These are phyloP conservation scores for Macaria notata DNA, from an alignment of 2,888 invertebrate genomes.

Conservation along the genomic window DNA sequence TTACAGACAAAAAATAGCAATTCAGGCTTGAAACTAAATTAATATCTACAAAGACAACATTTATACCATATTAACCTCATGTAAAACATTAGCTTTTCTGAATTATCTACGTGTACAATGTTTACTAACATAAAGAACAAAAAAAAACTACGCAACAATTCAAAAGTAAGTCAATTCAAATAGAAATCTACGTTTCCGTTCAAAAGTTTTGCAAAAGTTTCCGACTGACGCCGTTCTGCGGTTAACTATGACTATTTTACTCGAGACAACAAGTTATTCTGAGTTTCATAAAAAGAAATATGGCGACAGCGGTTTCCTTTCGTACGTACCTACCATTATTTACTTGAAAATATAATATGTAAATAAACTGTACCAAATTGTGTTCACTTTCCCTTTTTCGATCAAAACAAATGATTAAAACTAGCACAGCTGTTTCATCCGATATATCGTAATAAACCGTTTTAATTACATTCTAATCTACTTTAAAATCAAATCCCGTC, in stretches of 20 bases:
- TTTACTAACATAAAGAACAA: too few relatives aligned
- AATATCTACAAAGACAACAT: too few relatives aligned
- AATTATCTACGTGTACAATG: too few relatives aligned
- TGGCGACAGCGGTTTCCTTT: neutral
- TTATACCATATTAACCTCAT: too few relatives aligned
- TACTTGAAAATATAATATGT: too few relatives aligned
- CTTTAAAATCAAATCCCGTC: slow-evolving; percentile 23
- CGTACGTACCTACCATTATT: too few relatives aligned
- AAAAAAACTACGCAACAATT: too few relatives aligned
- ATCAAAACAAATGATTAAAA: neutral
- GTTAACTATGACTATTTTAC: slow-evolving; percentile 16
- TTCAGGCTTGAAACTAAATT: too few relatives aligned
- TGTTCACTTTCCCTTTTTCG: neutral
- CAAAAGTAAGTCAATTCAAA: too few relatives aligned
- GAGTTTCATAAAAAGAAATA: slow-evolving; percentile 1
- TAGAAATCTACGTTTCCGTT: slow-evolving; percentile 40
- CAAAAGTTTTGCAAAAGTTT: slow-evolving; percentile 40
- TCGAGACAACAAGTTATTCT: slow-evolving; percentile 5
- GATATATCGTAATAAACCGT: slow-evolving; percentile 5
- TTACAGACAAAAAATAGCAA: too few relatives aligned
- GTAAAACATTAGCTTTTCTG: too few relatives aligned
- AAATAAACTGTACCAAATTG: too few relatives aligned
- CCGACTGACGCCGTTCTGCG: slow-evolving; percentile 11
- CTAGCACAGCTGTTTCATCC: slow-evolving; percentile 4
- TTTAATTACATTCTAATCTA: slow-evolving; percentile 19